Conservation (phyloP, 2,888 invertebrate genomes). For the Pterostichus niger region DNA sequence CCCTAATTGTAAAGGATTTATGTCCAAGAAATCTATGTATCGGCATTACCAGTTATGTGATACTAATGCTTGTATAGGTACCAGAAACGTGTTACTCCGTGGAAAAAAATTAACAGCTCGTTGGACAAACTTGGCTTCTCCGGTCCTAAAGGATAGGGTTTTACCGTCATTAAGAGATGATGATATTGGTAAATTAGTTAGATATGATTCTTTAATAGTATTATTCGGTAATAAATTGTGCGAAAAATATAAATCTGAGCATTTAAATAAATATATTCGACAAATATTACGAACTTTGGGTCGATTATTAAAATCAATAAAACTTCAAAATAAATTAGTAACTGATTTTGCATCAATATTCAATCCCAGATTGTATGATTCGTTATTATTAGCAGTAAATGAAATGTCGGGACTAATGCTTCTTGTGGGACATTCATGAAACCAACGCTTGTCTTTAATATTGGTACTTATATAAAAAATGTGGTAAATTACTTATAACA, state of each 20-base stretch:
- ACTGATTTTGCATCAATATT: slow-evolving; percentile 26
- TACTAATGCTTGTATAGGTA: background rate
- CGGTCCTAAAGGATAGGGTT: background rate
- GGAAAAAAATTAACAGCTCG: background rate
- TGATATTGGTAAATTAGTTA: background rate
- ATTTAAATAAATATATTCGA: slow-evolving; percentile 43
- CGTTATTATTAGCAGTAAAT: background rate
- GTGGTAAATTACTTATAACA: background rate
- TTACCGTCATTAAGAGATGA: slow-evolving; percentile 19
- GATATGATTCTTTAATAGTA: slow-evolving; percentile 14
- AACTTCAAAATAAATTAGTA: background rate
- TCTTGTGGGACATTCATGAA: background rate
- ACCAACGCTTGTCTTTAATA: background rate
- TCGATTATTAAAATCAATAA: slow-evolving; percentile 6
- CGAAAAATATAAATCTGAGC: slow-evolving; percentile 12
- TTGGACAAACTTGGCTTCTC: background rate
- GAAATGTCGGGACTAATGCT: background rate
- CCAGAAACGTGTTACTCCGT: slow-evolving; percentile 9
- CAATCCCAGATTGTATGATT: background rate
- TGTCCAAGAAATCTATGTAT: background rate
- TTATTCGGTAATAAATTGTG: slow-evolving; percentile 41
- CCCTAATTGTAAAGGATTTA: slow-evolving; percentile 30
- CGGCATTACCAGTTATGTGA: slow-evolving; percentile 22
- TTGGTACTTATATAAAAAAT: slow-evolving; percentile 1
- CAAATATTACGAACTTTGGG: slow-evolving; percentile 17